Conservation (phyloP, 1,140 invertebrate genomes). For the Pseudomyrmex pallidus region DNA sequence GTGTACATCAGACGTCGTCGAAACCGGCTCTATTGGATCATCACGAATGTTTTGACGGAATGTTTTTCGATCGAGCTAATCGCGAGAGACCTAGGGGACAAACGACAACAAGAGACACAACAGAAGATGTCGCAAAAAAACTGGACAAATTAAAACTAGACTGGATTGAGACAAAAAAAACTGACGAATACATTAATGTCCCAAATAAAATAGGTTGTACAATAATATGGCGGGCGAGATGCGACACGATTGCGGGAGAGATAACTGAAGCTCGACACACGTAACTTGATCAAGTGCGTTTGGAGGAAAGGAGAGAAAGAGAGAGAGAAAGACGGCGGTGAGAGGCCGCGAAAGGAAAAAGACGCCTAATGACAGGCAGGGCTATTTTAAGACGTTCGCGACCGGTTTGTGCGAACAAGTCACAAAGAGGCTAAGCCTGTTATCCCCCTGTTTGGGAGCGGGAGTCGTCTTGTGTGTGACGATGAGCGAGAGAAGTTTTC, state of each 20-base stretch:
- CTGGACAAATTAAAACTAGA: too few relatives aligned
- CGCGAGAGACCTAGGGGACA: too few relatives aligned
- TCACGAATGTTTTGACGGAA: too few relatives aligned
- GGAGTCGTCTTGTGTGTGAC: too few relatives aligned
- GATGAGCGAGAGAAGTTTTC: slow-evolving; percentile 17
- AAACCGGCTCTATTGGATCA: too few relatives aligned
- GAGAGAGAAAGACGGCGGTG: neutral
- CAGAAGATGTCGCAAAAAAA: neutral
- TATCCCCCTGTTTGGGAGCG: neutral
- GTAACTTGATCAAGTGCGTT: slow-evolving; percentile 1
- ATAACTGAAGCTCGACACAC: neutral
- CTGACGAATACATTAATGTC: neutral
- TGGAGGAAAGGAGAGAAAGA: neutral
- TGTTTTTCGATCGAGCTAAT: too few relatives aligned
- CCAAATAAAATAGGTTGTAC: neutral
- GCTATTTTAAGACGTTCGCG: slow-evolving; percentile 50
- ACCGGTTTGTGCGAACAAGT: slow-evolving; percentile 40
- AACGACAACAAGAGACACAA: too few relatives aligned
- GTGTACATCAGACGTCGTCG: neutral
- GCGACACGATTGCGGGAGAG: too few relatives aligned
- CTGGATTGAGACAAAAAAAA: too few relatives aligned
- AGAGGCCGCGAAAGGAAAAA: slow-evolving; percentile 26
- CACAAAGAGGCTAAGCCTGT: slow-evolving; percentile 13
- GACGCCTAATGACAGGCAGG: slow-evolving; percentile 32
- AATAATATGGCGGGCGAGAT: neutral